Conservation (phyloP, 2,797 vertebrate genomes). For the Fratercula arctica region DNA sequence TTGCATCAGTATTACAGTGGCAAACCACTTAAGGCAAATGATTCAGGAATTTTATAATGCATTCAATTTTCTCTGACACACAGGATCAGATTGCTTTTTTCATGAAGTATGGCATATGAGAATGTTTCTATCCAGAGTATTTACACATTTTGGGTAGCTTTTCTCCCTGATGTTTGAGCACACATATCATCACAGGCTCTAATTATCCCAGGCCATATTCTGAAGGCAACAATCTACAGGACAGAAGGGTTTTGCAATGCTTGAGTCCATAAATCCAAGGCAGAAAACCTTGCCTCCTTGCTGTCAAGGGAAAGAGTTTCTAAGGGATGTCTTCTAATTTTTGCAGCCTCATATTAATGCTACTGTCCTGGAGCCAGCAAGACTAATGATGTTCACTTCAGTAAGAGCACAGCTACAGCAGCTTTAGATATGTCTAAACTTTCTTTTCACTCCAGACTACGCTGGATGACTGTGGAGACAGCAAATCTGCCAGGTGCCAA, state of each 20-base stretch:
- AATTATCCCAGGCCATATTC: not conserved
- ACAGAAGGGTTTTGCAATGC: not conserved
- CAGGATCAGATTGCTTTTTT: not conserved
- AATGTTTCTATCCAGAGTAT: not conserved
- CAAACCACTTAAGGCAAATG: conserved; percentile 9
- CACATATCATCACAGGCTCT: not conserved
- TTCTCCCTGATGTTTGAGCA: not conserved
- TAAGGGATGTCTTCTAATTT: not conserved
- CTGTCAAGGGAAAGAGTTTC: not conserved
- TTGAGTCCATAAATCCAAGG: not conserved
- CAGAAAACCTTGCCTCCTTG: not conserved
- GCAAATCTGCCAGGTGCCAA: not conserved
- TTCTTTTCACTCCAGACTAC: not conserved
- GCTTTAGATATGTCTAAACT: not conserved
- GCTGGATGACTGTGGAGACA: not conserved
- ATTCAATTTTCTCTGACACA: conserved; percentile 5
- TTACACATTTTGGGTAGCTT: not conserved
- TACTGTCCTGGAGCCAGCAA: not conserved
- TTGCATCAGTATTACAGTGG: not conserved
- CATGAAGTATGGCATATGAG: not conserved
- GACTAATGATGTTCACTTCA: not conserved
- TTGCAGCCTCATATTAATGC: not conserved
- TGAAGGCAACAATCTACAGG: not conserved
- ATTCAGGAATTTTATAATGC: not conserved
- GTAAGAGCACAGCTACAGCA: not conserved